These are phyloP conservation scores for Chrysolina americana DNA, from an alignment of 2,888 invertebrate genomes.

Conservation along the genomic window DNA sequence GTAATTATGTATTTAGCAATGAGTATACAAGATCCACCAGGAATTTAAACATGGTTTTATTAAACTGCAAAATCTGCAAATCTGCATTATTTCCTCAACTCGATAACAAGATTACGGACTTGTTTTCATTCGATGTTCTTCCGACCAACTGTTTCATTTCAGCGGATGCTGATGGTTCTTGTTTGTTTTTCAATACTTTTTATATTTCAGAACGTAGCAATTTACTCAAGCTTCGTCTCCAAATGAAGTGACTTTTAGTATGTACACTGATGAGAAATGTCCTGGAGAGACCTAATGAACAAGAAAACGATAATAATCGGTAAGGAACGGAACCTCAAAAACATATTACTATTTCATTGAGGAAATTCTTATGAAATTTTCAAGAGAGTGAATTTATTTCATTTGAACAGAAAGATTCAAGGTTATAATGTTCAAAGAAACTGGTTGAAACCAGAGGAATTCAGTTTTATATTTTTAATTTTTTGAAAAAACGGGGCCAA, in stretches of 20 bases:
- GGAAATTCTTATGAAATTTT: background rate
- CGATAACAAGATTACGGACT: slow-evolving; percentile 59
- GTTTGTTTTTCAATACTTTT: slow-evolving; percentile 23
- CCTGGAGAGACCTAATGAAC: background rate
- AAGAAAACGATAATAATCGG: too few relatives aligned
- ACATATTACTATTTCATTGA: too few relatives aligned
- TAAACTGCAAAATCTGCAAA: slow-evolving; percentile 60
- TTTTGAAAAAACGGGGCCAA: too few relatives aligned
- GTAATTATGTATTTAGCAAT: slow-evolving; percentile 60
- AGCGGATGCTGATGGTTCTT: slow-evolving; percentile 23
- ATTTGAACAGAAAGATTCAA: too few relatives aligned
- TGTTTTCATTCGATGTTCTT: slow-evolving; percentile 36
- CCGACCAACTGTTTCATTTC: slow-evolving; percentile 16
- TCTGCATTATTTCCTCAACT: slow-evolving; percentile 58
- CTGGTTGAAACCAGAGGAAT: too few relatives aligned
- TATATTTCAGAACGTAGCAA: slow-evolving; percentile 18
- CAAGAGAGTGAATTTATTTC: too few relatives aligned
- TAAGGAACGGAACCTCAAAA: too few relatives aligned
- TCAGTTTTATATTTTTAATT: too few relatives aligned
- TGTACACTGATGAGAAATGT: background rate
- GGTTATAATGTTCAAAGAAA: too few relatives aligned
- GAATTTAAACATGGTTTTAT: slow-evolving; percentile 60
- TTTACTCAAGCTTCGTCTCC: slow-evolving; percentile 12
- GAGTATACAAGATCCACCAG: slow-evolving; percentile 54
- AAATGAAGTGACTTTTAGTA: background rate